A percentile compares a stretch with the other conserved stretches of the same genome.
Conservation (phyloP, 1,140 invertebrate species). For the Leptinotarsa lineolata region DNA sequence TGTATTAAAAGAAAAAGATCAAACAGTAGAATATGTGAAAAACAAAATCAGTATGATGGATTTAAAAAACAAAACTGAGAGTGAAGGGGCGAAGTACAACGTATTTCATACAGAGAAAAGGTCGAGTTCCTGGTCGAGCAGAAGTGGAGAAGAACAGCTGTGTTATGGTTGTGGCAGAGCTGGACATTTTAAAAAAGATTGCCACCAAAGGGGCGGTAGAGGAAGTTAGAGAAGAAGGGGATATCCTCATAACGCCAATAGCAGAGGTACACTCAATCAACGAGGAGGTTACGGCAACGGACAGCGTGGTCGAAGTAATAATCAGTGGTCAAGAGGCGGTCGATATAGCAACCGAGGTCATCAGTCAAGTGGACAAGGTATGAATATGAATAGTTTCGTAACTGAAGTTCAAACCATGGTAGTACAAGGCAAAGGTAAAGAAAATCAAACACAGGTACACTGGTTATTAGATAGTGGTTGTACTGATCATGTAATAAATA, state of each 20-base stretch:
- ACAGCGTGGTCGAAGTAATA: slow-evolving; percentile 18
- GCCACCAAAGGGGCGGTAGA: slow-evolving; percentile 2
- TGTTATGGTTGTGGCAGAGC: slow-evolving; percentile 42
- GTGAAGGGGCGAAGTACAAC: slow-evolving; percentile 47
- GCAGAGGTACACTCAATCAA: not conserved
- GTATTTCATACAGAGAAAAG: slow-evolving; percentile 44
- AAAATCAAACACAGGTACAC: slow-evolving; percentile 40
- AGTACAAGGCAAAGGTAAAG: slow-evolving; percentile 15
- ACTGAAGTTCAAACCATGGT: not conserved
- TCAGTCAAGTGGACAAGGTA: not conserved
- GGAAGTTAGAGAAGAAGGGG: slow-evolving; percentile 15
- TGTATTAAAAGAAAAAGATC: slow-evolving; percentile 48
- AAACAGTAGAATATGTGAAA: slow-evolving; percentile 54
- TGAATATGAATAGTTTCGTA: slow-evolving; percentile 17
- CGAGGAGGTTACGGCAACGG: slow-evolving; percentile 12
- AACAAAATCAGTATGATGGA: slow-evolving; percentile 56
- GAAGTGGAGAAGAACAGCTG: not conserved
- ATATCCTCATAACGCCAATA: not conserved
- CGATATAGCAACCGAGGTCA: not conserved
- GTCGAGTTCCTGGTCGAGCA: not conserved
- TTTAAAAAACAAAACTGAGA: slow-evolving; percentile 45
- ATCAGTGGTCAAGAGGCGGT: not conserved
- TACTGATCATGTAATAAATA: slow-evolving; percentile 54
- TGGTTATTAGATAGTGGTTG: slow-evolving; percentile 54
- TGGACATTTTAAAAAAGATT: slow-evolving; percentile 33